Evolutionary conservation across 2,888 invertebrate genomes (phyloP).

Genomic region (Perizoma affinitatum): DNA sequence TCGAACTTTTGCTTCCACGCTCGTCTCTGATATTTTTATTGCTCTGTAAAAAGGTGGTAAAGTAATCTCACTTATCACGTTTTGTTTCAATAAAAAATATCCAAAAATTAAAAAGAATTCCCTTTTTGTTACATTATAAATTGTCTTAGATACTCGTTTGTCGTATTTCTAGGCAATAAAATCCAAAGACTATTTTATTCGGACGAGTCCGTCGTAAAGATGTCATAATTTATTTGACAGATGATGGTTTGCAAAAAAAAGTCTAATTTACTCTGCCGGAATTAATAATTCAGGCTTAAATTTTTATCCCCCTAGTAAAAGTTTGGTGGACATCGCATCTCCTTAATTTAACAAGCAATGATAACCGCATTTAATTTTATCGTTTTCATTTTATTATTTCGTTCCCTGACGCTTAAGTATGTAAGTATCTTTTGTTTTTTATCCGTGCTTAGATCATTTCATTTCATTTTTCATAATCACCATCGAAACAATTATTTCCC

Average conservation of each 20-base stretch:
- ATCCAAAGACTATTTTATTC: slow-evolving; percentile 54
- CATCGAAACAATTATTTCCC: slow-evolving; percentile 9
- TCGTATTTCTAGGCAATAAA: slow-evolving; percentile 46
- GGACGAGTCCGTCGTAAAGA: slow-evolving; percentile 59
- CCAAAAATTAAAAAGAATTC: slow-evolving; percentile 25
- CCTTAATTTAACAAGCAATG: slow-evolving; percentile 43
- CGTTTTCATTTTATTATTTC: slow-evolving; percentile 10
- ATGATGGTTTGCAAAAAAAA: slow-evolving; percentile 57
- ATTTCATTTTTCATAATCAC: not conserved
- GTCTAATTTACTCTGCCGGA: slow-evolving; percentile 55
- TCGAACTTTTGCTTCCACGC: slow-evolving; percentile 77
- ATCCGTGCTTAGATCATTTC: too few relatives aligned
- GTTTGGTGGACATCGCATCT: slow-evolving; percentile 36
- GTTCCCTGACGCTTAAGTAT: not conserved
- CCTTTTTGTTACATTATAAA: slow-evolving; percentile 26
- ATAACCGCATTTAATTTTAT: slow-evolving; percentile 30
- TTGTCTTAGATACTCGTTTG: slow-evolving; percentile 31
- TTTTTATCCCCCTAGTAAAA: slow-evolving; percentile 51
- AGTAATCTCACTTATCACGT: slow-evolving; percentile 36
- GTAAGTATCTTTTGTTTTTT: not conserved
- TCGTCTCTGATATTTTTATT: slow-evolving; percentile 72
- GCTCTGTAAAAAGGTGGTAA: slow-evolving; percentile 57
- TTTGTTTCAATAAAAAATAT: slow-evolving; percentile 10
- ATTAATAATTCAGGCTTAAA: slow-evolving; percentile 58
- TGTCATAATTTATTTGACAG: slow-evolving; percentile 68